Conservation (phyloP, 2,113 vertebrate species). For the Prionailurus viverrinus region DNA sequence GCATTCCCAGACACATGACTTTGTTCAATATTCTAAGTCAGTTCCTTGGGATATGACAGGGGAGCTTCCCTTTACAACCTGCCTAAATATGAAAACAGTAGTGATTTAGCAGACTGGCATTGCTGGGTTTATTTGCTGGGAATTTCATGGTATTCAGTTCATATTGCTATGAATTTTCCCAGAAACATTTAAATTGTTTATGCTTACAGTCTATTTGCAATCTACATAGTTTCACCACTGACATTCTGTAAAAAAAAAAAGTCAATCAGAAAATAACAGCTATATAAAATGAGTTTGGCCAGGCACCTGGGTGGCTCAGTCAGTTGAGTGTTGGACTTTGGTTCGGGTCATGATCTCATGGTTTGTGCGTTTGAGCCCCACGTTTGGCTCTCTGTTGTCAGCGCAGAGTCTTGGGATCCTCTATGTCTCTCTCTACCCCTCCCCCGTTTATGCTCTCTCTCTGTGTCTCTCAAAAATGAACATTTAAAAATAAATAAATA, state of each 20-base stretch:
- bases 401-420: no score
- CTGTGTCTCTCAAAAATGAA: no score
- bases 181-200: neutral
- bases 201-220: neutral
- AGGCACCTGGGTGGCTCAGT: no score
- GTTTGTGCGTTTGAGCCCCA: no score
- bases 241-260: neutral
- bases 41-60: neutral
- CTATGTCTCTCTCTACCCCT: no score
- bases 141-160: neutral
- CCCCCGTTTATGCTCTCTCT: no score
- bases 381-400: no score
- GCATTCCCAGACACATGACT: conserved; percentile 69
- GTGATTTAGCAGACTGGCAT: neutral
- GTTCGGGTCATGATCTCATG: no score
- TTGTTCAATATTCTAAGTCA: conserved; percentile 51
- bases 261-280: neutral
- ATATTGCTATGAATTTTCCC: neutral
- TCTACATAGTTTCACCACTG: neutral
- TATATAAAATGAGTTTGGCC: neutral
- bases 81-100: neutral
- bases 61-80: neutral
- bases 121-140: neutral
- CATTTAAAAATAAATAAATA: no score
- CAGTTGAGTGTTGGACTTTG: no score